These are phyloP conservation scores for Monodelphis domestica DNA, from an alignment of 2,797 vertebrate species.

Conservation along the genomic window DNA sequence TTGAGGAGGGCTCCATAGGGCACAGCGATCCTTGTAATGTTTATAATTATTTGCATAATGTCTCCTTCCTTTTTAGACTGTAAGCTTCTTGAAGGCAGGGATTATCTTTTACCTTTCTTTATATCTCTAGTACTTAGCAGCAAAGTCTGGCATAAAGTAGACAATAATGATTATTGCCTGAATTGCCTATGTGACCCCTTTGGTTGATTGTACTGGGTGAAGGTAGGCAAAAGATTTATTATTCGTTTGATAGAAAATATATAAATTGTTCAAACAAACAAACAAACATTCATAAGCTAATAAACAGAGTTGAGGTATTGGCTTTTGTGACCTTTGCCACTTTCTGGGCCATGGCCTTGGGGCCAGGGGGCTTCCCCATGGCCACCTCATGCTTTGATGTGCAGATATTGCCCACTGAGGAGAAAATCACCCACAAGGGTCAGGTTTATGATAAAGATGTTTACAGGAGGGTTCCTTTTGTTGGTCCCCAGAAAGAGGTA, in stretches of 20 bases:
- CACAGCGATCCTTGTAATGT: too few relatives aligned
- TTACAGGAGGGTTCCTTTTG: too few relatives aligned
- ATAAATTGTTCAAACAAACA: neutral
- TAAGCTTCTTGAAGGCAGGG: neutral
- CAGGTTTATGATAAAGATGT: too few relatives aligned
- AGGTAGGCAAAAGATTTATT: neutral
- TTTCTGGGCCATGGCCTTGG: too few relatives aligned
- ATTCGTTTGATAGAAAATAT: neutral
- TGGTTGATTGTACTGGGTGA: neutral
- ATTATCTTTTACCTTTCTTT: neutral
- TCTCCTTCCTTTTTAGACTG: neutral
- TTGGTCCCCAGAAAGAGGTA: too few relatives aligned
- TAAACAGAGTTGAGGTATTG: too few relatives aligned
- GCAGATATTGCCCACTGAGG: too few relatives aligned
- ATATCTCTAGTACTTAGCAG: neutral
- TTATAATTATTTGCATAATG: neutral
- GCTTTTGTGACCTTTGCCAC: too few relatives aligned
- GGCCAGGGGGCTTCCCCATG: too few relatives aligned
- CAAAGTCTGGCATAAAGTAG: neutral
- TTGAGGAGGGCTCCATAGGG: too few relatives aligned
- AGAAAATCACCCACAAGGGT: too few relatives aligned
- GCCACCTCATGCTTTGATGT: too few relatives aligned
- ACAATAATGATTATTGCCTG: neutral
- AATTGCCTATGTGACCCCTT: neutral
- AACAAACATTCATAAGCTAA: neutral